Base-by-base conservation (phyloP, 2,888 invertebrate genomes). In the Yponomeuta evonymella region DNA sequence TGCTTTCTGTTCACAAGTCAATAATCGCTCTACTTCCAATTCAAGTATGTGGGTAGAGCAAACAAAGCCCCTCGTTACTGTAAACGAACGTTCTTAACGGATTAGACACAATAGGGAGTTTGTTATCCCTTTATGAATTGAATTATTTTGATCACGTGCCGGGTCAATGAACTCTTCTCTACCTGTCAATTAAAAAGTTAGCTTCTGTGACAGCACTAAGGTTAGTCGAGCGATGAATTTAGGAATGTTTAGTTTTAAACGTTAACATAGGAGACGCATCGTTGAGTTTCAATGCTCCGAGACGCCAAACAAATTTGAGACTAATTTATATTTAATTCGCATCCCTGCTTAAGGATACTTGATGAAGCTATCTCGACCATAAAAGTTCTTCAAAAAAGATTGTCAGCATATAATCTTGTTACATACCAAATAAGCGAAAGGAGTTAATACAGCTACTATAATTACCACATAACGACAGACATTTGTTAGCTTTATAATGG, bases 131-230 rank as follows among this genome's bases (percentile, higher is more conserved):
- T 5, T 58, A 58, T 9, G 51, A 58, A 15, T 58, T 58, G 12
- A 15, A 12, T 58, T 15, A 58, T 58, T 58, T 58, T 15, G 51
- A 58, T 58, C 51, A 58, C 51, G 51, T 58, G 51, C 15, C 51
- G 15, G 51, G 51, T 58, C 15, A 58, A 1, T 15, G 15, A 58
- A 58, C 51, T 58, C 51, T 58, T 58, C 15, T 15, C 51, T 15
- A 58, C 51, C 51, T 58, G 51, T 58, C 51, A 58, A 58, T 58
- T 58, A 15, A 58, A 62, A 64, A 64, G 23, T 64, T 23, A 64
- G 51, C 43, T 58, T 58, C 15, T 12, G 51, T 58, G 51, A 58
- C 51, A 58, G 51, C 12, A 15, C 15, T 58, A 51, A 51, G 5
- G 51, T 58, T 58, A 15, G 5, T 15, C 51, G 51, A 58, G 8